Conservation (phyloP, 2,888 invertebrate genomes). For the Trichopoda pennipes region DNA sequence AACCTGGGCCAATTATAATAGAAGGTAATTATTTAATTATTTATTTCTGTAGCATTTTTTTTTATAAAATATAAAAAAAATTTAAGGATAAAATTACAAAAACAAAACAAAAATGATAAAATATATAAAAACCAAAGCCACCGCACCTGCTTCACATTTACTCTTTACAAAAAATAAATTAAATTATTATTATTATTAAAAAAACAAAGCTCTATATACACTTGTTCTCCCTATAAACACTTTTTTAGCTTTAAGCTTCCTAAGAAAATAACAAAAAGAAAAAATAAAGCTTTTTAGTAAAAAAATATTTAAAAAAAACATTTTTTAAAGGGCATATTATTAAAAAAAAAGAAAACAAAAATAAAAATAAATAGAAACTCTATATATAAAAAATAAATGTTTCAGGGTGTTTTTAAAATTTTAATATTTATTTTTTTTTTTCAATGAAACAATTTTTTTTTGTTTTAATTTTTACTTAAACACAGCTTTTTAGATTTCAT, state of each 20-base stretch:
- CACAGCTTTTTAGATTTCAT: conserved; percentile 30
- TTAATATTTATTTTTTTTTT: neutral
- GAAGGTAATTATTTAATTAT: conserved; percentile 29
- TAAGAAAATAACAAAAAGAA: conserved; percentile 11
- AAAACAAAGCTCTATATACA: conserved; percentile 64
- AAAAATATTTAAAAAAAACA: conserved; percentile 11
- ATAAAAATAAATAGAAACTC: conserved; percentile 9
- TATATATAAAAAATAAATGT: conserved; percentile 45
- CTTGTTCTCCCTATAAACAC: conserved; percentile 66
- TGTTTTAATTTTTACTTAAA: neutral
- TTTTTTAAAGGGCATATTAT: conserved; percentile 24
- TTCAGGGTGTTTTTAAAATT: conserved; percentile 55
- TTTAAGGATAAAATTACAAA: conserved; percentile 11
- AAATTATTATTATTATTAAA: conserved; percentile 36
- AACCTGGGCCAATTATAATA: neutral
- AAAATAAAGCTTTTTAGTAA: conserved; percentile 54
- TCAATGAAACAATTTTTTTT: neutral
- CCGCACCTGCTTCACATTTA: conserved; percentile 69
- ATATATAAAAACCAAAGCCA: conserved; percentile 65
- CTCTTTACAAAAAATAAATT: conserved; percentile 54
- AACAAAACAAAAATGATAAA: conserved; percentile 27
- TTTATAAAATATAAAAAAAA: conserved; percentile 20
- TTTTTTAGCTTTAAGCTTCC: conserved; percentile 61
- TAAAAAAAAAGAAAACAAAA: conserved; percentile 16
- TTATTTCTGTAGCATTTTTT: conserved; percentile 21